phyloP scores from a whole-genome alignment of 2,888 invertebrate genomes.

The Callinectes sapidus region DNA sequence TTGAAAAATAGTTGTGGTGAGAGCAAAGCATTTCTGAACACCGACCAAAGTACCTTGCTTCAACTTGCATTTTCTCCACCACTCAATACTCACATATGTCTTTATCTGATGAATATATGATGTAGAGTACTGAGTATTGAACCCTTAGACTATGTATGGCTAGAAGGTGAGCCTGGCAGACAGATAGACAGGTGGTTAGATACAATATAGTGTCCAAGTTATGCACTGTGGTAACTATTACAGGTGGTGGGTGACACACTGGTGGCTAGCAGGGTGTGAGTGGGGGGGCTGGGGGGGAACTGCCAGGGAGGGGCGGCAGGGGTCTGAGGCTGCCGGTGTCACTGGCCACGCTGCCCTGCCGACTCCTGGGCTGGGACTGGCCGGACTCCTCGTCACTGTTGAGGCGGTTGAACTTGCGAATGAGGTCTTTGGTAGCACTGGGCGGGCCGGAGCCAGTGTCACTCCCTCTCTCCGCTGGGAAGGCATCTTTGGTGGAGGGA shows the following conservation, averaged over 20 bases:
- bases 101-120: no score
- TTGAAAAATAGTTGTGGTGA: no score
- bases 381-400: conserved; percentile 46
- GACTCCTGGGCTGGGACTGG: conserved; percentile 36
- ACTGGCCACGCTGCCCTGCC: conserved; percentile 44
- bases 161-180: neutral
- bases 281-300: neutral
- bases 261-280: conserved; percentile 18
- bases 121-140: neutral
- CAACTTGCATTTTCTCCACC: no score
- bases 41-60: no score
- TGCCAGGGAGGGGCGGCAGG: conserved; percentile 68
- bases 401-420: conserved; percentile 59
- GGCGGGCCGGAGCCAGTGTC: neutral
- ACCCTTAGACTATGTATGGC: neutral
- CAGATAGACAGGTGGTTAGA: neutral
- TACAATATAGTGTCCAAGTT: neutral
- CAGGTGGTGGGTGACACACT: neutral
- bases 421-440: conserved; percentile 48
- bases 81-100: no score
- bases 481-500: conserved; percentile 45
- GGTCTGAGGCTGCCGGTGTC: conserved; percentile 61
- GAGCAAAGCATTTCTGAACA: no score
- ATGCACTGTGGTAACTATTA: neutral
- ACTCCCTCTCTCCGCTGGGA: conserved; percentile 1